Evolutionary conservation across 2,797 vertebrate genomes (phyloP).

Genomic region (Loriculus beryllinus): DNA sequence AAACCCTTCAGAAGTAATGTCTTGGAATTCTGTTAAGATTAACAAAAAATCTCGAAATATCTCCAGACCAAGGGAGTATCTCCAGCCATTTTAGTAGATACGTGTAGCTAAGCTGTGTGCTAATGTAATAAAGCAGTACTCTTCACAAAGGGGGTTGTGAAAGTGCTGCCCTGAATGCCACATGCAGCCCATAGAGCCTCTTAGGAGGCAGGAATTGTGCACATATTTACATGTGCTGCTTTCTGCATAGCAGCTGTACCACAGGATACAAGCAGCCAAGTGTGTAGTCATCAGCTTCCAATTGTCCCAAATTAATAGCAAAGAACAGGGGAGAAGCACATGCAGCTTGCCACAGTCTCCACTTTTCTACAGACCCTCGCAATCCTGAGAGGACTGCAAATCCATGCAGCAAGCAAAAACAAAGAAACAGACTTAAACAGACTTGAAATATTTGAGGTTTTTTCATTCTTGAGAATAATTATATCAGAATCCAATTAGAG

Average conservation of each 20-base stretch:
- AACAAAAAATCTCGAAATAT: not conserved
- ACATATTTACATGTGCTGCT: slow-evolving; percentile 38
- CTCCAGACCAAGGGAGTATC: not conserved
- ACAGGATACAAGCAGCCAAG: slow-evolving; percentile 23
- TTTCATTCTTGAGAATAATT: not conserved
- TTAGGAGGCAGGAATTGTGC: slow-evolving; percentile 23
- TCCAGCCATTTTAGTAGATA: not conserved
- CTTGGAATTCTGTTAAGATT: not conserved
- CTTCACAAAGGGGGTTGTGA: not conserved
- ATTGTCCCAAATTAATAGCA: not conserved
- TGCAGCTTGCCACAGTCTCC: not conserved
- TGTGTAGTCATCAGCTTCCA: slow-evolving; percentile 55
- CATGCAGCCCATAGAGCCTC: not conserved
- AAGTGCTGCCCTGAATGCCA: slow-evolving; percentile 42
- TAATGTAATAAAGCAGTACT: not conserved
- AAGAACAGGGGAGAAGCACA: slow-evolving; percentile 9
- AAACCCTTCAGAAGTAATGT: not conserved
- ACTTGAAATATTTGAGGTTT: accelerated
- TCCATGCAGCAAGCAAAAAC: not conserved
- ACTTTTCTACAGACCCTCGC: not conserved
- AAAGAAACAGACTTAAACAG: not conserved
- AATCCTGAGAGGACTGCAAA: not conserved
- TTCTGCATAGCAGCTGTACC: slow-evolving; percentile 50
- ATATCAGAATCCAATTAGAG: not conserved
- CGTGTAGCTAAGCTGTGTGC: not conserved